Base-by-base conservation (phyloP, 1,140 invertebrate species). In the Dendrolimus kikuchii region DNA sequence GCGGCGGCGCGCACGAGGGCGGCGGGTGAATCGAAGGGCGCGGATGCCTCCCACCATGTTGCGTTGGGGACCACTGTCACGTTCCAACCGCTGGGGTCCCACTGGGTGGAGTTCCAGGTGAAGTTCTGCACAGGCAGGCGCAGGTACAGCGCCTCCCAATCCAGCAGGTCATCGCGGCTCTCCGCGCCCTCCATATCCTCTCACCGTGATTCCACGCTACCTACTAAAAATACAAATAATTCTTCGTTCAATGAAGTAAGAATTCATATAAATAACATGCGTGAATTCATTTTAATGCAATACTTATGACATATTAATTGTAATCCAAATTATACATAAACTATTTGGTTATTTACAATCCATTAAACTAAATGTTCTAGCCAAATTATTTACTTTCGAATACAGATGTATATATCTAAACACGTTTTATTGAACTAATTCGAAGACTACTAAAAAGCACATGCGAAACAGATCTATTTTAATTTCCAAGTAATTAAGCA, bases 101-200 rank as follows among this genome's bases (percentile, higher is more conserved):
- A 79, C 40, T 70, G 66, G 36, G 71, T 73, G 55, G 67, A 61
- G 64, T 80, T 82, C 67, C 64, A 77, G 7, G 70, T 67, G 62
- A 58, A 49, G 59, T 77, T 79, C 40, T 67, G 66, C 40, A 66
- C 59, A 38, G 71, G 75, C 47, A 77, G 59, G 54, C 67, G 68
- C 49, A 75, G 57, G 69, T 77, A 80, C 48, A 82, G 53, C 50
- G 69, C 68, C 62, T 81, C 81, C 82, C 81, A 84, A 46, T 81
- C 79, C 62, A 81, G 63, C 58, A 73, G 60, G 38, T 77, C 74
- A 50, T 81, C 78, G 62, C 53, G 68, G 49, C 63, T 74, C 59
- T 82, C 78, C 78, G 76, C 79, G 80, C 76, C 81, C 76, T 75
- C 82, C 82, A 86, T 86, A 47, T 64, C 72, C 58, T 60, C 71